Evolutionary conservation across 2,888 invertebrate species (phyloP), one percentile per base, ranked within the genome.

Genomic region (Dynastes maya): DNA sequence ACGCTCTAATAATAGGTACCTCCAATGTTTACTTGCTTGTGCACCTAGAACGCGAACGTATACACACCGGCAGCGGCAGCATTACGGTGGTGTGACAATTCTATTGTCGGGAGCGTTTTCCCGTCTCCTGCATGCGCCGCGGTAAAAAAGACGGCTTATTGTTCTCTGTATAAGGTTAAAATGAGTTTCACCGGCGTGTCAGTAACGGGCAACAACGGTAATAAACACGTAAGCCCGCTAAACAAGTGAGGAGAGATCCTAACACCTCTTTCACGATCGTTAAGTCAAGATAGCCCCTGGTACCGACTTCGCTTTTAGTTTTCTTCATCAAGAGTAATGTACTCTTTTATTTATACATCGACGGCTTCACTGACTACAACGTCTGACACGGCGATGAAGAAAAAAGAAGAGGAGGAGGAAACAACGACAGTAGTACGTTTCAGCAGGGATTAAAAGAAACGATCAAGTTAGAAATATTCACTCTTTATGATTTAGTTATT

Each of bases 301-400:
- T 84, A 80, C 84, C 84, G 85, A 84, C 83, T 84, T 83, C 83
- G 82, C 84, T 85, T 84, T 84, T 83, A 82, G 82, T 83, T 83
- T 81, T 82, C 81, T 82, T 83, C 82, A 79, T 82, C 80, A 83
- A 80, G 80, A 81, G 80, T 81, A 82, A 82, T 79, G 82, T 40
- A 78, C 78, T 75, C 61, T 65, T 78, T 75, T 78, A 78, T 78
- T 78, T 78, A 61, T 75, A 61, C 76, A 22, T 65, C 61, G 72
- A 74, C 61, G 45, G 11, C 61, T 61, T 61, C 27, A 29, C 61
- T 2, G 16, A 61, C 72, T 72, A 74, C 29, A 32, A 22, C 61
- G 61, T 74, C 72, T 61, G 40, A 61, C 40, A 72, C 61, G 22
- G 45, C 40, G 45, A 61, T 61, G 61, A 22, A 71, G 22, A 45